These are phyloP conservation scores for Coelopa frigida DNA, from an alignment of 1,140 invertebrate species.

Conservation along the genomic window DNA sequence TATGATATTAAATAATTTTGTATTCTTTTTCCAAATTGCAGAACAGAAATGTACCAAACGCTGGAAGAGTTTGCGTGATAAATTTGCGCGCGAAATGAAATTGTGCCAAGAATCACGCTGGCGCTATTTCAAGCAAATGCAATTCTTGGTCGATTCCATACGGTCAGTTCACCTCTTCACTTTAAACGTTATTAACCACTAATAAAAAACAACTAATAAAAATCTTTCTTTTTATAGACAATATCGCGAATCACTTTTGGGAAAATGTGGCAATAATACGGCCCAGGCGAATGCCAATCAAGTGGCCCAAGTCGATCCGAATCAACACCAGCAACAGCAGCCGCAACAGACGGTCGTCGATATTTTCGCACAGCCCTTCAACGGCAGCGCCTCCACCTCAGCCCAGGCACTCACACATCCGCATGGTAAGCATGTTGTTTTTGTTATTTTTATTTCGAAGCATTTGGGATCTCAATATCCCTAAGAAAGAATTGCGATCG, in stretches of 20 bases:
- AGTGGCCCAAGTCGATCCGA: constrained; percentile 30
- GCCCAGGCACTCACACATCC: constrained; percentile 38
- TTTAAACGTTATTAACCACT: not conserved
- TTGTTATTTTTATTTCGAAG: not conserved
- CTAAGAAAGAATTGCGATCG: no score
- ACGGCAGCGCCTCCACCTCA: constrained; percentile 35
- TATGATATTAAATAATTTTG: no score
- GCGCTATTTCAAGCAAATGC: constrained; percentile 43
- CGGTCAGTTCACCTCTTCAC: constrained; percentile 3
- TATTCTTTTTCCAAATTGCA: no score
- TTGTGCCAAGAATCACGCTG: constrained; percentile 39
- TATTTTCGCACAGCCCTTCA: constrained; percentile 38
- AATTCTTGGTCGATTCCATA: constrained; percentile 39
- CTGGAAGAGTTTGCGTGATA: constrained; percentile 40
- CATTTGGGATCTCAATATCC: no score
- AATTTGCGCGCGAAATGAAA: constrained; percentile 42
- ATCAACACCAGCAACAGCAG: constrained; percentile 31
- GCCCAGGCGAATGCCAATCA: constrained; percentile 29
- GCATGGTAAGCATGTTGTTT: constrained; percentile 24
- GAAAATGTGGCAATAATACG: constrained; percentile 30
- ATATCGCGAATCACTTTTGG: constrained; percentile 36
- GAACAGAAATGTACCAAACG: constrained; percentile 44
- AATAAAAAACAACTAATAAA: not conserved
- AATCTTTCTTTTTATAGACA: constrained; percentile 17
- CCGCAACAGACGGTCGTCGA: constrained; percentile 37